Percentiles rank a stretch among this genome's conserved stretches.
Evolutionary conservation across 35 echinoderm and acorn worm genomes (phyloP).

Genomic region (Eucidaris tribuloides): DNA sequence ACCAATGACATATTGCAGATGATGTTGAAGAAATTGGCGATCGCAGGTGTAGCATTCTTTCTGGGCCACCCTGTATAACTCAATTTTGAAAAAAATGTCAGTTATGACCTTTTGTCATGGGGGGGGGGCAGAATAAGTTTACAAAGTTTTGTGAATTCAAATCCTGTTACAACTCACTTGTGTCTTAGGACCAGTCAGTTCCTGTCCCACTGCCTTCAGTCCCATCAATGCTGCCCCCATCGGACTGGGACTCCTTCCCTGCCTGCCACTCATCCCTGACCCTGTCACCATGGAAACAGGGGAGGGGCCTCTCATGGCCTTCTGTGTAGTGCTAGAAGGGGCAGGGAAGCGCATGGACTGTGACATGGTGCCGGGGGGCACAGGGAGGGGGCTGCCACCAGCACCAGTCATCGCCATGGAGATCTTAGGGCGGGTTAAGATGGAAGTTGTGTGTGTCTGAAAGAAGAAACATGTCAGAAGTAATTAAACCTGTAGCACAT

Average conservation of each 20-base stretch:
- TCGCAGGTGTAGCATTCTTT: too few relatives aligned
- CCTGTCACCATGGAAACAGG: neutral
- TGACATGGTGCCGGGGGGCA: neutral
- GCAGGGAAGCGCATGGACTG: slow-evolving; percentile 31
- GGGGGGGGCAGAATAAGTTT: neutral
- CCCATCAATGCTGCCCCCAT: neutral
- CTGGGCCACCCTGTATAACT: too few relatives aligned
- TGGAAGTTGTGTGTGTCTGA: slow-evolving; percentile 23
- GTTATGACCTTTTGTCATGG: neutral
- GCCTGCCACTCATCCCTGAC: neutral
- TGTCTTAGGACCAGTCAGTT: neutral
- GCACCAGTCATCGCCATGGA: slow-evolving; percentile 51
- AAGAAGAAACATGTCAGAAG: too few relatives aligned
- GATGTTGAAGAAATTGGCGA: too few relatives aligned
- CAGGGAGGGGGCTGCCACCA: neutral
- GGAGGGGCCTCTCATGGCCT: neutral
- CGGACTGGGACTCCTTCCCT: neutral
- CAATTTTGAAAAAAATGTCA: neutral
- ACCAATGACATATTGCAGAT: neutral
- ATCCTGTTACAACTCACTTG: neutral
- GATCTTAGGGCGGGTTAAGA: slow-evolving; percentile 59
- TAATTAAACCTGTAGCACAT: too few relatives aligned
- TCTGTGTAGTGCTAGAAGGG: neutral
- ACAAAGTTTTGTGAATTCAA: neutral
- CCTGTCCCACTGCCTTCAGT: neutral